These are phyloP conservation scores for Aquatica leii DNA, from an alignment of 2,888 invertebrate species.

Conservation along the genomic window DNA sequence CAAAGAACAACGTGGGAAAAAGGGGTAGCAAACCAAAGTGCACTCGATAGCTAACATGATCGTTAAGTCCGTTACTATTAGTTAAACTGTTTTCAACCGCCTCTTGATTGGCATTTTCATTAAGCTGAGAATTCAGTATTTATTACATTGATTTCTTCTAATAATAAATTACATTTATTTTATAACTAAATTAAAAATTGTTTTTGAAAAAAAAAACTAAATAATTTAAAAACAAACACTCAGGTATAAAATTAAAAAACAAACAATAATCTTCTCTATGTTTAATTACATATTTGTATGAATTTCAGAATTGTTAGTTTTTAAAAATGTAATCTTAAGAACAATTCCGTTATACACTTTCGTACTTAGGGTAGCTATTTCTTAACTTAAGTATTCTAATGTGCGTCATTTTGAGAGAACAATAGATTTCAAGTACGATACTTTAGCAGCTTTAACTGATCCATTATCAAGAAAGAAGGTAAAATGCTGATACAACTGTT, in stretches of 20 bases:
- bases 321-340: too few species aligned
- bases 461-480: neutral
- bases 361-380: too few species aligned
- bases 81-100: constrained; percentile 17
- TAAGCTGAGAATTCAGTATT: too few species aligned
- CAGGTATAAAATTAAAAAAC: too few species aligned
- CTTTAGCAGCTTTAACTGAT: constrained; percentile 1
- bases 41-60: constrained; percentile 19
- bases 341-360: too few species aligned
- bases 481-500: neutral
- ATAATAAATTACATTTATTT: neutral
- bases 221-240: too few species aligned
- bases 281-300: too few species aligned
- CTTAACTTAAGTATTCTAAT: constrained; percentile 1
- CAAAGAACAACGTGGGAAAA: too few species aligned
- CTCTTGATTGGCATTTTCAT: constrained; percentile 23
- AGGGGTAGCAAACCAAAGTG: constrained; percentile 19
- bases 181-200: neutral
- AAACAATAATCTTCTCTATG: too few species aligned
- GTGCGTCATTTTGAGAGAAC: neutral
- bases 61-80: constrained; percentile 22
- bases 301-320: too few species aligned
- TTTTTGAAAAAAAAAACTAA: too few species aligned
- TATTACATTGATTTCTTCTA: too few species aligned
- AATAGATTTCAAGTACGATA: neutral